Evolutionary conservation across 2,888 invertebrate genomes (phyloP).

Genomic region (Apodemia duryi): DNA sequence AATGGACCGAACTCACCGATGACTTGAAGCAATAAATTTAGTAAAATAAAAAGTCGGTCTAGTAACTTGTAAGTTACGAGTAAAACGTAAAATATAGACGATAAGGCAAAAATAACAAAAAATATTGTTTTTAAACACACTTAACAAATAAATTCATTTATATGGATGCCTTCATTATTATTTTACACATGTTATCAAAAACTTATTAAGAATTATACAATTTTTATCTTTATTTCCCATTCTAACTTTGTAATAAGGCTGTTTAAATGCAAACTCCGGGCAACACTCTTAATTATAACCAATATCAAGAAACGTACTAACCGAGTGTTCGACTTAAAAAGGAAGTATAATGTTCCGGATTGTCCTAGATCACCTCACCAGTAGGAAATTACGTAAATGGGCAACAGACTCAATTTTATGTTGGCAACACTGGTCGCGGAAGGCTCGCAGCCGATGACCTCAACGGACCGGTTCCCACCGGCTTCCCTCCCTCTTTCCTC

Average conservation of each 20-base stretch:
- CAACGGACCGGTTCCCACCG: conserved; percentile 70
- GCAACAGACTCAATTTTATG: conserved; percentile 45
- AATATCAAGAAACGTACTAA: conserved; percentile 24
- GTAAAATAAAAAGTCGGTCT: too few species aligned
- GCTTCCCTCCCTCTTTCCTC: conserved; percentile 44
- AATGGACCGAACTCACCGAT: too few species aligned
- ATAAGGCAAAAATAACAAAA: too few species aligned
- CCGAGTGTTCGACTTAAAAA: conserved; percentile 45
- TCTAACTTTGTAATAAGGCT: not conserved
- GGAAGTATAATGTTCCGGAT: conserved; percentile 45
- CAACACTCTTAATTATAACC: conserved; percentile 21
- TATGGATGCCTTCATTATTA: not conserved
- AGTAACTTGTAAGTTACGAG: too few species aligned
- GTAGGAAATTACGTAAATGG: conserved; percentile 55
- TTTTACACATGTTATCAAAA: not conserved
- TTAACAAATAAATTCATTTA: not conserved
- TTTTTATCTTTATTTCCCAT: not conserved
- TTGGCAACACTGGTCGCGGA: conserved; percentile 72
- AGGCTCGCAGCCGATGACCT: conserved; percentile 77
- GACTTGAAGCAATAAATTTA: too few species aligned
- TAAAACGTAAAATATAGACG: too few species aligned
- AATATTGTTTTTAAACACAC: too few species aligned
- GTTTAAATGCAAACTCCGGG: not conserved
- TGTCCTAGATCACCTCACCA: conserved; percentile 49
- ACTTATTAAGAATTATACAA: not conserved